phyloP scores from a whole-genome alignment of 2,888 invertebrate genomes.

The Nesidiocoris tenuis region DNA sequence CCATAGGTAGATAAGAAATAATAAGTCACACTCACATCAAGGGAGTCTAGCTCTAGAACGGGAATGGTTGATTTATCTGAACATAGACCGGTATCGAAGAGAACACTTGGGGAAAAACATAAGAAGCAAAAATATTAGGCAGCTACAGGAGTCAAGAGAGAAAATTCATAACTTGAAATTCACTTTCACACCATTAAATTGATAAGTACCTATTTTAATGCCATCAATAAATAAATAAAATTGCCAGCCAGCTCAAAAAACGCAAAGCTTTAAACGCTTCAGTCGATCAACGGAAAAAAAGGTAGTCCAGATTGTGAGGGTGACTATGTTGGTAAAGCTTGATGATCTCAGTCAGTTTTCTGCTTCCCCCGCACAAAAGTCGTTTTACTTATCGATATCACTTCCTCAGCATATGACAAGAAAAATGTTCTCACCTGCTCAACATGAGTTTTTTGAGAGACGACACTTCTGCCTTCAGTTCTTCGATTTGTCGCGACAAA shows the following conservation, averaged over 20 bases:
- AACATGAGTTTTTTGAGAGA: slow-evolving; percentile 48
- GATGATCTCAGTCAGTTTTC: no score
- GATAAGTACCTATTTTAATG: no score
- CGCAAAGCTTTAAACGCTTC: no score
- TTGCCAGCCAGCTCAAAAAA: no score
- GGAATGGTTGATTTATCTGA: slow-evolving; percentile 31
- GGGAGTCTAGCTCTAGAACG: slow-evolving; percentile 18
- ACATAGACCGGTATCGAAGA: slow-evolving; percentile 26
- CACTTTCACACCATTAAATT: no score
- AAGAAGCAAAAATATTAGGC: slow-evolving; percentile 23
- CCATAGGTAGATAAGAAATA: slow-evolving; percentile 6
- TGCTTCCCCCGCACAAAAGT: no score
- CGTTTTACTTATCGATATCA: no score
- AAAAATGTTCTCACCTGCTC: slow-evolving; percentile 48
- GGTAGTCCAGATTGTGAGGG: no score
- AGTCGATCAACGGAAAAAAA: no score
- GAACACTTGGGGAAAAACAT: slow-evolving; percentile 27
- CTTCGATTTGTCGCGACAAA: slow-evolving; percentile 44
- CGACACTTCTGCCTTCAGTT: slow-evolving; percentile 48
- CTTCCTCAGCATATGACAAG: no score
- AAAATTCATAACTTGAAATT: not conserved
- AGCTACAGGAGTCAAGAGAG: not conserved
- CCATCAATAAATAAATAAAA: no score
- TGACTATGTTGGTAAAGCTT: no score
- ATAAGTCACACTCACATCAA: slow-evolving; percentile 22